Conservation (phyloP, 2,888 invertebrate species). For the Brachypterus glaber region DNA sequence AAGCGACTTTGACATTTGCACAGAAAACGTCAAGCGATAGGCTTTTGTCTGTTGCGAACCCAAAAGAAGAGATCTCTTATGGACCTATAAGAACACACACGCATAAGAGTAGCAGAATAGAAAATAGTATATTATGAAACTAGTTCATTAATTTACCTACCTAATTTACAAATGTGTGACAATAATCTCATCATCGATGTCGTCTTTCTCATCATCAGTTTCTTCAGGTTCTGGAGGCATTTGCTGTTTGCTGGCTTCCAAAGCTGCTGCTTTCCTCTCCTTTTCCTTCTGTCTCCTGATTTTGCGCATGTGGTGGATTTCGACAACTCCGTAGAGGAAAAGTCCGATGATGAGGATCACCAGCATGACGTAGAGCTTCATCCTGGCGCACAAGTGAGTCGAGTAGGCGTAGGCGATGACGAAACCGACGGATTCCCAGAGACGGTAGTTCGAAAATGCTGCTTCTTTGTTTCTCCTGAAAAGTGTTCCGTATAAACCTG, state of each 20-base stretch:
- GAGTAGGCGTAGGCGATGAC: constrained; percentile 85
- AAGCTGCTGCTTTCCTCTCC: constrained; percentile 51
- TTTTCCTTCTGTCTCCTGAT: constrained; percentile 64
- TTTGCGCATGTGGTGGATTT: constrained; percentile 74
- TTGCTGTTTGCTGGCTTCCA: constrained; percentile 46
- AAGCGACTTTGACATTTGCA: too few species aligned
- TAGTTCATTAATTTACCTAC: too few species aligned
- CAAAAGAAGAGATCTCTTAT: too few species aligned
- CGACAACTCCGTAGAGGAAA: constrained; percentile 69
- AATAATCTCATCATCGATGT: constrained; percentile 80
- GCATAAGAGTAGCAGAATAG: too few species aligned
- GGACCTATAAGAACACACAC: too few species aligned
- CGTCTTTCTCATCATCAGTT: constrained; percentile 78
- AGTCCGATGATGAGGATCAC: constrained; percentile 66
- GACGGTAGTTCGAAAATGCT: constrained; percentile 81
- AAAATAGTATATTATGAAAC: too few species aligned
- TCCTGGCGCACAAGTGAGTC: constrained; percentile 72
- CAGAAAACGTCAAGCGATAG: too few species aligned
- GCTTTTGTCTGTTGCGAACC: too few species aligned
- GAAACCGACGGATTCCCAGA: constrained; percentile 86
- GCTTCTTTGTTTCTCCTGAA: constrained; percentile 86
- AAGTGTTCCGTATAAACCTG: constrained; percentile 77
- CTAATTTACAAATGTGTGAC: constrained; percentile 65
- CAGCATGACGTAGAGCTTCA: constrained; percentile 79
- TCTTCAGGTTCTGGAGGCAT: constrained; percentile 52